phyloP scores from a whole-genome alignment of 1,140 invertebrate genomes.

The Drosophila santomea region DNA sequence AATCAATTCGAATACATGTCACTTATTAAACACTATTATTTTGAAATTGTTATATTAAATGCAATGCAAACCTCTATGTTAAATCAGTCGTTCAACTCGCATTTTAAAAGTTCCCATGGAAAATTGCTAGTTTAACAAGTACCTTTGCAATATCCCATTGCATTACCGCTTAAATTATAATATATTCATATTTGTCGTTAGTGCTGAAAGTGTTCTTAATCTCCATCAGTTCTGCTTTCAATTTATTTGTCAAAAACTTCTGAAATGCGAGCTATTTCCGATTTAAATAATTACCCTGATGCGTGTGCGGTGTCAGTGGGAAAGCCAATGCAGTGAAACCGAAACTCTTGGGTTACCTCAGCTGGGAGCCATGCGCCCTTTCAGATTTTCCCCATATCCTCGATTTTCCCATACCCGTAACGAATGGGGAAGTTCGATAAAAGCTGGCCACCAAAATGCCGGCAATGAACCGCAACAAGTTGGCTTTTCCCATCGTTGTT shows the following conservation, averaged over 20 bases:
- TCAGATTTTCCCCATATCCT: not conserved
- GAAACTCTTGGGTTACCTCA: constrained; percentile 6
- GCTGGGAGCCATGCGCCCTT: not conserved
- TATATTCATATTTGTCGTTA: too few relatives aligned
- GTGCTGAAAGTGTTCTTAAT: not conserved
- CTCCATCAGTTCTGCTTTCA: not conserved
- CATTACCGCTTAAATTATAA: too few relatives aligned
- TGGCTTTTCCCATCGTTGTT: constrained; percentile 17
- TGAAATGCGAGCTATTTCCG: constrained; percentile 15
- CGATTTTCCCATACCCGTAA: not conserved
- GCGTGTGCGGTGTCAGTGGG: not conserved
- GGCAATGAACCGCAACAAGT: constrained; percentile 44
- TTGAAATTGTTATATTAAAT: too few relatives aligned
- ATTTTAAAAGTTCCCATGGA: too few relatives aligned
- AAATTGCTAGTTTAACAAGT: too few relatives aligned
- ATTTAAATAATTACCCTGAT: not conserved
- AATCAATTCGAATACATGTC: too few relatives aligned
- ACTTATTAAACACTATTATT: too few relatives aligned
- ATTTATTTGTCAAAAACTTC: not conserved
- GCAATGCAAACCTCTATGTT: too few relatives aligned
- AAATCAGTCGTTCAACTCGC: too few relatives aligned
- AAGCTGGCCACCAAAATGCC: constrained; percentile 34
- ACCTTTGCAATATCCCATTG: too few relatives aligned
- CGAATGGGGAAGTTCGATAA: constrained; percentile 15
- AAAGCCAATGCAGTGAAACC: constrained; percentile 8